phyloP scores from a whole-genome alignment of 2,888 invertebrate species.

The Macrophya annulata region DNA sequence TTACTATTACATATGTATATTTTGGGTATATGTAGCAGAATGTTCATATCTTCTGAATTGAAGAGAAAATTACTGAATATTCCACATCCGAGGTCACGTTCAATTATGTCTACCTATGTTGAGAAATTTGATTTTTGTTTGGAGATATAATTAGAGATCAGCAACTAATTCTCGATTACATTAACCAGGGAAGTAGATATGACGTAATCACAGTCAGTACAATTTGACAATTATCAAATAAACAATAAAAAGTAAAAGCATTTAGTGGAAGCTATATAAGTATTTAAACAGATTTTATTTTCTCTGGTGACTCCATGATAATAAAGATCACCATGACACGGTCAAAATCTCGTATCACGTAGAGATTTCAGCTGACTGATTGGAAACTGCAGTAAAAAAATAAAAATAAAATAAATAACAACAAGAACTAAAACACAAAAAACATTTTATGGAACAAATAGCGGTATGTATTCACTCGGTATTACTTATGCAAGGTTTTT shows the following conservation, averaged over 20 bases:
- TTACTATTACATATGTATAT: neutral
- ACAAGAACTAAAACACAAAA: conserved; percentile 8
- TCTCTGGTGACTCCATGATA: neutral
- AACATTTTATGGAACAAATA: conserved; percentile 33
- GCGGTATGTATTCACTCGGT: conserved; percentile 38
- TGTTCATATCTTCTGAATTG: no score
- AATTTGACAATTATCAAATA: conserved; percentile 2
- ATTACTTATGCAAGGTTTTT: conserved; percentile 42
- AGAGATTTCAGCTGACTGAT: neutral
- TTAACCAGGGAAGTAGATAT: neutral
- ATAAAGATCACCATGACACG: neutral
- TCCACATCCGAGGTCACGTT: neutral
- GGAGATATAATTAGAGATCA: conserved; percentile 2
- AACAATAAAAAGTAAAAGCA: conserved; percentile 1
- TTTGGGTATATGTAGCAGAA: neutral
- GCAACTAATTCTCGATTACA: neutral
- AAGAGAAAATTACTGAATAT: no score
- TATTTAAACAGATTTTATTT: neutral
- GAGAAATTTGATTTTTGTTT: conserved; percentile 1
- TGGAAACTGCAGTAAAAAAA: neutral
- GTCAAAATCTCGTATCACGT: neutral
- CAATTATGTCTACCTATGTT: neutral
- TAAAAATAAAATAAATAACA: neutral
- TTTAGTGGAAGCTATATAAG: neutral
- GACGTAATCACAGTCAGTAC: neutral